Evolutionary conservation across 1,140 invertebrate genomes (phyloP).

Genomic region (Drosophila orena): DNA sequence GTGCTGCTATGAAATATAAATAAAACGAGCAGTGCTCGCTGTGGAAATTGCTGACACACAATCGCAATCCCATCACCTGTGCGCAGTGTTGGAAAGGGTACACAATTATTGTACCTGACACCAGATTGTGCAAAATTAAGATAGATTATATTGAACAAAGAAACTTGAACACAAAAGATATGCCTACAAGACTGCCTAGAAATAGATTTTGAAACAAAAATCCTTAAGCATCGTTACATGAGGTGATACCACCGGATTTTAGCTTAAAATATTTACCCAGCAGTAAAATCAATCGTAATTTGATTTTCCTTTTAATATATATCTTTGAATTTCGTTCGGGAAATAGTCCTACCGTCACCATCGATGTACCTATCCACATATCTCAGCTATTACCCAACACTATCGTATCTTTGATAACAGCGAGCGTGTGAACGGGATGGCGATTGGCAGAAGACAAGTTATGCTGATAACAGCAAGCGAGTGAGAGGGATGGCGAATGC

Average conservation of each 20-base stretch:
- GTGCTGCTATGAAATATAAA: constrained; percentile 41
- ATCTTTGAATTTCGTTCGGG: too few species aligned
- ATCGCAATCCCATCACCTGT: constrained; percentile 42
- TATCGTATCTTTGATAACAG: constrained; percentile 38
- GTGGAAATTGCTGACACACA: constrained; percentile 61
- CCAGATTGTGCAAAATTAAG: too few species aligned
- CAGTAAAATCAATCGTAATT: too few species aligned
- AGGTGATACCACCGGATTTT: too few species aligned
- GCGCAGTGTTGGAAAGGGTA: constrained; percentile 6
- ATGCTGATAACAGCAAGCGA: constrained; percentile 7
- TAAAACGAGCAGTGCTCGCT: constrained; percentile 37
- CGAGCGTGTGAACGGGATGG: constrained; percentile 17
- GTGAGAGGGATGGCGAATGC: constrained; percentile 1
- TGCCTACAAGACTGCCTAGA: neutral
- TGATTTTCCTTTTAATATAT: too few species aligned
- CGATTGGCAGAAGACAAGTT: constrained; percentile 2
- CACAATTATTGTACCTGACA: neutral
- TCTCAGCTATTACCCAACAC: neutral
- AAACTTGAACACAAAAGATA: neutral
- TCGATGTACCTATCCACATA: neutral
- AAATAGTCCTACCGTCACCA: neutral
- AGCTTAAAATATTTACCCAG: too few species aligned
- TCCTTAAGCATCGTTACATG: too few species aligned
- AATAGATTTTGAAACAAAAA: too few species aligned
- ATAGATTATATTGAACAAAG: too few species aligned